Base-by-base conservation (phyloP, 2,888 invertebrate species). In the Eupithecia dodoneata region DNA sequence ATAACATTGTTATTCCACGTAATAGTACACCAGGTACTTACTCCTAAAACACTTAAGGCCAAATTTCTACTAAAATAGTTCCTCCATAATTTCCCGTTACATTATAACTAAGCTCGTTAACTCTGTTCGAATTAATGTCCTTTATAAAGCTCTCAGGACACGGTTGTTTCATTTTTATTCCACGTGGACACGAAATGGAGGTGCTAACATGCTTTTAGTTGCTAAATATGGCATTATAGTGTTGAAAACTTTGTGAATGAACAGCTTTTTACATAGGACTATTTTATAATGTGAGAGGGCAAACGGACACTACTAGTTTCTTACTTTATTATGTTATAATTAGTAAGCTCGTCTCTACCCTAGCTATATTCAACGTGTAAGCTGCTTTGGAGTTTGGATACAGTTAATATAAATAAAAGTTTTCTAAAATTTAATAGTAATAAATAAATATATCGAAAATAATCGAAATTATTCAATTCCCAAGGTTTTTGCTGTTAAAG, bases 151-250 rank as follows among this genome's bases (percentile, higher is more conserved):
- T 85, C 84, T 87, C 80, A 81, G 83, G 77, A 81, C 81, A 81
- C 81, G 81, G 84, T 84, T 84, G 83, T 82, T 85, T 83, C 84
- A 85, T 87, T 86, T 85, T 86, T 81, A 83, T 83, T 86, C 85
- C 82, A 81, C 59, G 77, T 73, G 81, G 81, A 78, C 81, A 78
- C 81, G 80, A 85, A 63, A 63, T 42, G 47, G 30, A 74, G 72
- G 75, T 41, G 47, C 52, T 69, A 71, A 49, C 9, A 74, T 67
- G 49, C 66, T 72, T 74, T 72, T 72, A 74, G 55, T 67, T 49
- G n/a, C 30, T 49, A 18, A 70, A 70, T 44, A 30, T 70, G 70
- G 47, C 65, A 66, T 42, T 42, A 15, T 12, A 41, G 42, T 42
- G 41, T 66, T 42, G 13, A 66, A 70, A 70, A 18, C 44, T 70